Evolutionary conservation across 2,888 invertebrate genomes (phyloP).

Genomic region (Sarcophaga variegata): DNA sequence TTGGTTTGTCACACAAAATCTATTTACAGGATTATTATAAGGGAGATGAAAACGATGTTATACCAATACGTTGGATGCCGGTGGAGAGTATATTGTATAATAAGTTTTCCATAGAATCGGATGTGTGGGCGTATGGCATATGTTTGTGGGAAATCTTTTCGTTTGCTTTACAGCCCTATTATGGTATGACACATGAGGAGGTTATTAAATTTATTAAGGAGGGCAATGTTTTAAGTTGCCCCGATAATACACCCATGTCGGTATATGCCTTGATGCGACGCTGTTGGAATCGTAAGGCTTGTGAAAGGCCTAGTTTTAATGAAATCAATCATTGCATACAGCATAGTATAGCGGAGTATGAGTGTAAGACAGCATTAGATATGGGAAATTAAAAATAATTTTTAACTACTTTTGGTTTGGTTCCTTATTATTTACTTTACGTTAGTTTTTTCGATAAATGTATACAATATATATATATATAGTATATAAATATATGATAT

Average conservation of each 20-base stretch:
- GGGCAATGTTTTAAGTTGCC: slow-evolving; percentile 94
- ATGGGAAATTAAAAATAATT: slow-evolving; percentile 51
- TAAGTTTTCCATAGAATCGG: slow-evolving; percentile 97
- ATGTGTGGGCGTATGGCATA: slow-evolving; percentile 98
- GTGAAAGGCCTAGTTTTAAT: slow-evolving; percentile 92
- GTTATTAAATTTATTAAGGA: slow-evolving; percentile 97
- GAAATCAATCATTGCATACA: slow-evolving; percentile 90
- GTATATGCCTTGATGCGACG: slow-evolving; percentile 96
- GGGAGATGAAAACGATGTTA: slow-evolving; percentile 96
- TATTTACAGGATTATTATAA: slow-evolving; percentile 97
- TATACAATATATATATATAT: not conserved
- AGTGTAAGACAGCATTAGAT: slow-evolving; percentile 79
- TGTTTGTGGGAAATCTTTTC: slow-evolving; percentile 98
- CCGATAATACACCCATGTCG: slow-evolving; percentile 93
- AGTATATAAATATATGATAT: not conserved
- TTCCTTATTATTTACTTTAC: slow-evolving; percentile 45
- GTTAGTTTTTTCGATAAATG: slow-evolving; percentile 9
- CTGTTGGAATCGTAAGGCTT: slow-evolving; percentile 95
- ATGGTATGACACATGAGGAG: slow-evolving; percentile 98
- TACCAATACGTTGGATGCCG: slow-evolving; percentile 99
- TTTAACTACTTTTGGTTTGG: slow-evolving; percentile 18
- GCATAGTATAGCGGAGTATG: slow-evolving; percentile 83
- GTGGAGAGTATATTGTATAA: slow-evolving; percentile 97
- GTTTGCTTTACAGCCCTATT: slow-evolving; percentile 97
- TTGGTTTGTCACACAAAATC: slow-evolving; percentile 97